Evolutionary conservation across 2,113 vertebrate species (phyloP).

Genomic region (Penelope pileata): DNA sequence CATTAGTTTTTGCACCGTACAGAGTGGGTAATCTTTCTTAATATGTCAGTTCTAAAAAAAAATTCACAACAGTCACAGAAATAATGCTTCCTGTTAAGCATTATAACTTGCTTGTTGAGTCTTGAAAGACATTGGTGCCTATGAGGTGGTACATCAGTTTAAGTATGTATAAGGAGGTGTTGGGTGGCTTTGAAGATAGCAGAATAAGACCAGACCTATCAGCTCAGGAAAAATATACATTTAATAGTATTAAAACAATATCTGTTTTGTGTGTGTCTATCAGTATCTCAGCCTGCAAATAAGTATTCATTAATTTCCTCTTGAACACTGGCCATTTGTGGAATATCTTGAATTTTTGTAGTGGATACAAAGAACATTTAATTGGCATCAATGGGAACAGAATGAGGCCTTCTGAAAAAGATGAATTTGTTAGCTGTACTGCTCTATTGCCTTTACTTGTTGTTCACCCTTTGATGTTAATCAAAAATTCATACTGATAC

Average conservation of each 20-base stretch:
- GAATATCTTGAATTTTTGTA: neutral
- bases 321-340: neutral
- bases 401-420: slow-evolving; percentile 35
- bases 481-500: slow-evolving; percentile 51
- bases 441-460: slow-evolving; percentile 14
- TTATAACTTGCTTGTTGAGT: neutral
- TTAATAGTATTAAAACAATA: neutral
- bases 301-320: neutral
- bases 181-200: neutral
- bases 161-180: neutral
- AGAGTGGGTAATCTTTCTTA: slow-evolving; percentile 4
- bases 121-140: neutral
- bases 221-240: neutral
- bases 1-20: neutral
- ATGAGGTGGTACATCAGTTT: neutral
- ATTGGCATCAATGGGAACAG: neutral
- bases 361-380: neutral
- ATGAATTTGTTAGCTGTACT: slow-evolving; percentile 25
- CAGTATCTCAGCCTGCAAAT: neutral
- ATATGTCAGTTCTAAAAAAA: slow-evolving; percentile 4
- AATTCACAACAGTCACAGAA: neutral
- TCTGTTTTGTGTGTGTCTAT: neutral
- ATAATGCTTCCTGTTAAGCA: neutral
- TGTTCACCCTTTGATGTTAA: neutral
- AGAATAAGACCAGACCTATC: neutral